These are phyloP conservation scores for Sapayoa aenigma DNA, from an alignment of 2,113 vertebrate species.

Conservation along the genomic window DNA sequence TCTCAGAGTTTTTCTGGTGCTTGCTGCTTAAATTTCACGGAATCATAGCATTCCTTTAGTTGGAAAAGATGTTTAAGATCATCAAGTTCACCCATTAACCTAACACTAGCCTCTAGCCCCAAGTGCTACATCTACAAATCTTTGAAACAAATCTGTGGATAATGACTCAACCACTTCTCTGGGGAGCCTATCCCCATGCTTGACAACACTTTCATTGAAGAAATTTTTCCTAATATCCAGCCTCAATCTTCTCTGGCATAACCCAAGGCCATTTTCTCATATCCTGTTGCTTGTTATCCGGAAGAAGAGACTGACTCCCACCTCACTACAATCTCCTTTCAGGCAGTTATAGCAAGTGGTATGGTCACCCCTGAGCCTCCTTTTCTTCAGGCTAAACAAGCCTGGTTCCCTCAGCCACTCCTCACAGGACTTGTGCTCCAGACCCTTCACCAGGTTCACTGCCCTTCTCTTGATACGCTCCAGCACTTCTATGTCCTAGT, in stretches of 20 bases:
- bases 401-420: not conserved
- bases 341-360: not conserved
- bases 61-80: not conserved
- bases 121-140: not conserved
- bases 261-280: accelerated
- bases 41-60: not conserved
- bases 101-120: not conserved
- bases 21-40: not conserved
- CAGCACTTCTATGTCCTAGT: not conserved
- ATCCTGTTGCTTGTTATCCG: not conserved
- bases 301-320: not conserved
- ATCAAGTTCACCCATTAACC: not conserved
- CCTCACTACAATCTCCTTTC: not conserved
- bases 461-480: not conserved
- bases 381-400: not conserved
- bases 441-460: not conserved
- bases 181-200: not conserved
- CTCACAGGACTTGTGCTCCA: not conserved
- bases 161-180: not conserved
- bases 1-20: not conserved
- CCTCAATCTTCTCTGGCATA: not conserved
- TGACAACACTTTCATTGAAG: not conserved
- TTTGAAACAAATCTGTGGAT: not conserved
- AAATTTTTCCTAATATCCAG: not conserved
- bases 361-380: not conserved